Evolutionary conservation across 2,113 vertebrate genomes (phyloP).

Genomic region (Pygoscelis adeliae): DNA sequence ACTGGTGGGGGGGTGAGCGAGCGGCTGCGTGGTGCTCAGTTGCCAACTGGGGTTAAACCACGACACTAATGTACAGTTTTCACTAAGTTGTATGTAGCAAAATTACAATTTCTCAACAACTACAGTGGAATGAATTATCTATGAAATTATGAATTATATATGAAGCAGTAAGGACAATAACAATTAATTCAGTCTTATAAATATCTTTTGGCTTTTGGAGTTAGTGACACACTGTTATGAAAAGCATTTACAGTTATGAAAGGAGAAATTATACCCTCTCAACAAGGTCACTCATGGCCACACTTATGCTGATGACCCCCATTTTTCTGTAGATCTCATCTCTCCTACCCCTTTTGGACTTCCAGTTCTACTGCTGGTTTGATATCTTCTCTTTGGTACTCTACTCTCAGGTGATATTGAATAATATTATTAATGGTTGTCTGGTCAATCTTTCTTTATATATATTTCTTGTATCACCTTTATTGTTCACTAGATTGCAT

Average conservation of each 20-base stretch:
- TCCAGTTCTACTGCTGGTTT: neutral
- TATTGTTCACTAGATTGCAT: neutral
- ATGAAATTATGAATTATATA: neutral
- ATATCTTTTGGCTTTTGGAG: neutral
- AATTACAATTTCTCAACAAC: neutral
- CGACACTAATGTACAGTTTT: neutral
- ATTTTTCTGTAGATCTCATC: neutral
- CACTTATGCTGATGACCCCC: rapidly evolving
- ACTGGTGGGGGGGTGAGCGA: too few relatives aligned
- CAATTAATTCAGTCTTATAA: neutral
- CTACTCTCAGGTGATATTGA: neutral
- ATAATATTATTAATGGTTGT: neutral
- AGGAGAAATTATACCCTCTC: neutral
- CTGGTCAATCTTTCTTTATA: neutral
- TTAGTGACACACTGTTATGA: neutral
- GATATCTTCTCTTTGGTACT: neutral
- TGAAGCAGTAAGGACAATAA: neutral
- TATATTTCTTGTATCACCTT: neutral
- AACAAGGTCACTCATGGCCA: neutral
- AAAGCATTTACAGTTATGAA: neutral
- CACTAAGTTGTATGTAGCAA: neutral
- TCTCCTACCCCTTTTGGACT: neutral
- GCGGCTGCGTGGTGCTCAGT: too few relatives aligned
- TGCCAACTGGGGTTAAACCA: too few relatives aligned
- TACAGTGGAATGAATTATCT: neutral